Percentiles rank a stretch among this genome's conserved stretches.
Evolutionary conservation across 2,888 invertebrate genomes (phyloP).

Genomic region (Drosophila nigritarsus): DNA sequence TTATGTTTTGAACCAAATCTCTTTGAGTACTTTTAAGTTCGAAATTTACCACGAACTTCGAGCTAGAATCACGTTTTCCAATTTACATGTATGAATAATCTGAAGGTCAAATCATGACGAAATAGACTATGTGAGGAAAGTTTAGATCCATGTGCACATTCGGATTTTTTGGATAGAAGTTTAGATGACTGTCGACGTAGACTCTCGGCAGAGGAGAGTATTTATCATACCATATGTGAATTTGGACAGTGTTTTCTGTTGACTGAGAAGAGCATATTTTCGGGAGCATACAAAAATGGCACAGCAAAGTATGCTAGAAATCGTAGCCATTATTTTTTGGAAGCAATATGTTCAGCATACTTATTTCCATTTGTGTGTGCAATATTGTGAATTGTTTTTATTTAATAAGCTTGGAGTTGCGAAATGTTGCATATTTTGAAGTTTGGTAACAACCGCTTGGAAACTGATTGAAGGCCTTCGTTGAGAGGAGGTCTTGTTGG

Average conservation of each 20-base stretch:
- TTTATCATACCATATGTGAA: background rate
- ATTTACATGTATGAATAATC: background rate
- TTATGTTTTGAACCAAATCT: background rate
- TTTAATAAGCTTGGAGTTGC: too few relatives aligned
- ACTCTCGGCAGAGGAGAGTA: too few relatives aligned
- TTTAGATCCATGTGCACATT: background rate
- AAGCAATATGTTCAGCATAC: background rate
- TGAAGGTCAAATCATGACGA: background rate
- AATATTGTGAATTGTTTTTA: background rate
- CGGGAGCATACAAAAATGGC: background rate
- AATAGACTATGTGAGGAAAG: background rate
- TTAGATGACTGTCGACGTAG: background rate
- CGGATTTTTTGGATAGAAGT: background rate
- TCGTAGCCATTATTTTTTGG: background rate
- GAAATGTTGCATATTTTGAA: background rate
- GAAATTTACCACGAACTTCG: too few relatives aligned
- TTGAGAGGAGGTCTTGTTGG: background rate
- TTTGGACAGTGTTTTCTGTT: background rate
- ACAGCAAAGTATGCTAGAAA: slow-evolving; percentile 26
- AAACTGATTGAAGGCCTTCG: background rate
- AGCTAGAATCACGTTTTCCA: too few relatives aligned
- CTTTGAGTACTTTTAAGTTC: background rate
- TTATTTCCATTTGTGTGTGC: background rate
- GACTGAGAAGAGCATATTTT: background rate
- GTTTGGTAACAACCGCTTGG: background rate